Conservation (phyloP, 2,113 vertebrate species). For the Apodemus speciosus region DNA sequence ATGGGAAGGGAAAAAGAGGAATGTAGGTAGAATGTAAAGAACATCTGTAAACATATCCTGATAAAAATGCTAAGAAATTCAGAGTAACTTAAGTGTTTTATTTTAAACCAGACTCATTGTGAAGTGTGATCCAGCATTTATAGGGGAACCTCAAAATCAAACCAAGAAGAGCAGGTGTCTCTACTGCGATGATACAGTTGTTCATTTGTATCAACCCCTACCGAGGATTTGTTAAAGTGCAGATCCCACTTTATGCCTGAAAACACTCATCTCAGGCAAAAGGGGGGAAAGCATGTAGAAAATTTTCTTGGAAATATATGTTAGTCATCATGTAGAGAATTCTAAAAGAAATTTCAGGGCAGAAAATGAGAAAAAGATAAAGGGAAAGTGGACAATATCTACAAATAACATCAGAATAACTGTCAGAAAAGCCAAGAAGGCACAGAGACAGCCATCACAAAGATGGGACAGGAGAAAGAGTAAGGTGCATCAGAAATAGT, state of each 20-base stretch:
- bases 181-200: not conserved
- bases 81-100: not conserved
- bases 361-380: not conserved
- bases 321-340: not conserved
- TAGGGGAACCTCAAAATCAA: not conserved
- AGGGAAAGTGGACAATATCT: not conserved
- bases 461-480: not conserved
- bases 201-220: not conserved
- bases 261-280: not conserved
- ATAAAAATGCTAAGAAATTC: not conserved
- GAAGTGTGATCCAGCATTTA: not conserved
- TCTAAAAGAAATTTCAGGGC: not conserved
- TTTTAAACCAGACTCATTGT: not conserved
- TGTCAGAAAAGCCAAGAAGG: not conserved
- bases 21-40: not conserved
- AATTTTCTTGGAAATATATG: not conserved
- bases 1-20: not conserved
- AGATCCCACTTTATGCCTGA: not conserved
- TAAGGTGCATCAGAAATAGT: slow-evolving; percentile 1
- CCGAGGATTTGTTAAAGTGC: not conserved
- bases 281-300: not conserved
- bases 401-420: not conserved
- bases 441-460: not conserved
- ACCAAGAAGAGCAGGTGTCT: not conserved
- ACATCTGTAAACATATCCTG: not conserved